Conservation (phyloP, 2,113 vertebrate genomes). For the Aplodontia rufa region DNA sequence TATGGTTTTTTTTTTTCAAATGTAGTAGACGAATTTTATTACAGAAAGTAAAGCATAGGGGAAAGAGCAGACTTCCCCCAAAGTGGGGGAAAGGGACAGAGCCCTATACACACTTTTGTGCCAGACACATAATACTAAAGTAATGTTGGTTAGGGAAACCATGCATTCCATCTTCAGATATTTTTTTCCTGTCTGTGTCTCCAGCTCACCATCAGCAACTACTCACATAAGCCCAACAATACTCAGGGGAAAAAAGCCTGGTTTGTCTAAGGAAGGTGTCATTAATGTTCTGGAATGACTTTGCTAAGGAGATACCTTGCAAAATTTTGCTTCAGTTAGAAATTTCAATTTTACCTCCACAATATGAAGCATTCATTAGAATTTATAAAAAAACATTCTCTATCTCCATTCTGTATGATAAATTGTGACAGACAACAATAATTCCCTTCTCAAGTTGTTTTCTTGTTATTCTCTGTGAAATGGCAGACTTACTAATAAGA, state of each 20-base stretch:
- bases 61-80: too few species aligned
- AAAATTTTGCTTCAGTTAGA: conserved; percentile 17
- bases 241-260: too few species aligned
- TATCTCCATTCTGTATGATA: not conserved
- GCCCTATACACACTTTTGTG: not conserved
- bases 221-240: not conserved
- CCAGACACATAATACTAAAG: not conserved
- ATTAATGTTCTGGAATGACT: not conserved
- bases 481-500: not conserved
- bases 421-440: not conserved
- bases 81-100: too few species aligned
- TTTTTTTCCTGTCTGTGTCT: not conserved
- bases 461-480: not conserved
- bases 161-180: not conserved
- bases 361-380: not conserved
- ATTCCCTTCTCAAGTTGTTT: not conserved
- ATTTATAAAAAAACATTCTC: not conserved
- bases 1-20: too few species aligned
- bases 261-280: not conserved
- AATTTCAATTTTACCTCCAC: not conserved
- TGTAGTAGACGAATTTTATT: too few species aligned
- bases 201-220: not conserved
- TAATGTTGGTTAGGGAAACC: not conserved
- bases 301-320: not conserved
- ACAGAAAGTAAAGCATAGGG: too few species aligned